phyloP scores from a whole-genome alignment of 2,797 vertebrate genomes.

The Remorina albescens region DNA sequence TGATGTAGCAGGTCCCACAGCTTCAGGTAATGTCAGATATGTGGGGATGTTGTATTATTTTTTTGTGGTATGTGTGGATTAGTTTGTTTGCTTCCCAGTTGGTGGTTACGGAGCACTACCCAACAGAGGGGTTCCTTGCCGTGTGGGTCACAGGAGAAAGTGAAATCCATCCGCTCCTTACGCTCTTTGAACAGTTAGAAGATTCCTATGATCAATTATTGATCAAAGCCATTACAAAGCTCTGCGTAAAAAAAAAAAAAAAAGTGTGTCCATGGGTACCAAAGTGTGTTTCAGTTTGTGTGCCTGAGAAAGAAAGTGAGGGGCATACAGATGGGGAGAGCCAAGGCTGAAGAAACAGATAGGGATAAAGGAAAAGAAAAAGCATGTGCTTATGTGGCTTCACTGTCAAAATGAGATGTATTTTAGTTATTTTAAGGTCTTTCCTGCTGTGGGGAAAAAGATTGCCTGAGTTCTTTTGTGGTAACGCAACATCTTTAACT shows the following conservation, averaged over 20 bases:
- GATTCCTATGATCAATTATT: conserved; percentile 78
- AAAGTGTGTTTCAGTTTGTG: conserved; percentile 39
- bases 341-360: conserved; percentile 20
- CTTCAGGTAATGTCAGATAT: conserved; percentile 58
- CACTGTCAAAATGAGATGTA: conserved; percentile 5
- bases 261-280: conserved; percentile 24
- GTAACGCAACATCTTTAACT: conserved; percentile 24
- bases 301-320: conserved; percentile 16
- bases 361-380: conserved; percentile 10
- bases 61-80: conserved; percentile 12
- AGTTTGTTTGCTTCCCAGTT: conserved; percentile 11
- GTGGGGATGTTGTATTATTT: conserved; percentile 20
- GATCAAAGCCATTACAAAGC: conserved; percentile 80
- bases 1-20: conserved; percentile 62
- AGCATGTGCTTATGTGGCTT: not conserved
- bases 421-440: conserved; percentile 7
- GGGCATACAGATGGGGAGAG: conserved; percentile 11
- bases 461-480: conserved; percentile 14
- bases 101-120: not conserved
- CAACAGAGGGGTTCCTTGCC: conserved; percentile 14
- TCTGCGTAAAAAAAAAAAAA: conserved; percentile 34
- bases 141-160: conserved; percentile 37
- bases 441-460: not conserved
- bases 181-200: conserved; percentile 69
- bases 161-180: conserved; percentile 35